These are phyloP conservation scores for Chymomyza amoena DNA, from an alignment of 2,888 invertebrate species.

Conservation along the genomic window DNA sequence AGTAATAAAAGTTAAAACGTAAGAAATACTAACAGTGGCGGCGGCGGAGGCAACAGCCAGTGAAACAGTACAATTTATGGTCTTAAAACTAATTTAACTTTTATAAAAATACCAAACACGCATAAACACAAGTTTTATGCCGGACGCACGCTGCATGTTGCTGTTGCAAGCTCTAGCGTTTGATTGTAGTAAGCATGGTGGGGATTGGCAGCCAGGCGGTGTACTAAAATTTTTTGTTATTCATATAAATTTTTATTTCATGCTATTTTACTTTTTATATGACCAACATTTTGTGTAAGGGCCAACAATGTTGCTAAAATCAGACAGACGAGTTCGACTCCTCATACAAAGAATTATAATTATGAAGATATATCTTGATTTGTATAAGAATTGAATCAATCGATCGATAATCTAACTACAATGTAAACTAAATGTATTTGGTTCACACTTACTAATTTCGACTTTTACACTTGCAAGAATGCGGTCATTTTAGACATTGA, in stretches of 20 bases:
- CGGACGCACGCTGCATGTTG: constrained; percentile 62
- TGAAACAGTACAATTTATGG: constrained; percentile 63
- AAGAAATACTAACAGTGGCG: constrained; percentile 28
- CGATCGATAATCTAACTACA: no score
- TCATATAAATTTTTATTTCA: constrained; percentile 72
- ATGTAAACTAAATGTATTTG: no score
- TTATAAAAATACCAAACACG: constrained; percentile 74
- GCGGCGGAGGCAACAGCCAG: constrained; percentile 17
- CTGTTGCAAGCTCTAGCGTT: constrained; percentile 40
- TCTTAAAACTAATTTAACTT: constrained; percentile 73
- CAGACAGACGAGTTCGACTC: constrained; percentile 68
- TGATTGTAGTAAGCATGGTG: constrained; percentile 32
- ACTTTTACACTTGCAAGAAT: no score
- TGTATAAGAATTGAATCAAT: no score
- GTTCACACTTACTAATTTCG: no score
- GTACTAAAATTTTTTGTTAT: constrained; percentile 42
- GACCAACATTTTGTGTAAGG: constrained; percentile 66
- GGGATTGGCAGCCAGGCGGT: neutral
- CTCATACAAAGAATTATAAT: constrained; percentile 49
- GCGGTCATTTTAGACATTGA: no score
- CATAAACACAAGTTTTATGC: constrained; percentile 74
- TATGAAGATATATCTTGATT: neutral
- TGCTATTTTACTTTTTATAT: constrained; percentile 56
- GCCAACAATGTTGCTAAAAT: constrained; percentile 70
- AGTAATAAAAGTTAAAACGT: constrained; percentile 72